Evolutionary conservation across 1,140 invertebrate species (phyloP).

Genomic region (Oedothorax gibbosus): DNA sequence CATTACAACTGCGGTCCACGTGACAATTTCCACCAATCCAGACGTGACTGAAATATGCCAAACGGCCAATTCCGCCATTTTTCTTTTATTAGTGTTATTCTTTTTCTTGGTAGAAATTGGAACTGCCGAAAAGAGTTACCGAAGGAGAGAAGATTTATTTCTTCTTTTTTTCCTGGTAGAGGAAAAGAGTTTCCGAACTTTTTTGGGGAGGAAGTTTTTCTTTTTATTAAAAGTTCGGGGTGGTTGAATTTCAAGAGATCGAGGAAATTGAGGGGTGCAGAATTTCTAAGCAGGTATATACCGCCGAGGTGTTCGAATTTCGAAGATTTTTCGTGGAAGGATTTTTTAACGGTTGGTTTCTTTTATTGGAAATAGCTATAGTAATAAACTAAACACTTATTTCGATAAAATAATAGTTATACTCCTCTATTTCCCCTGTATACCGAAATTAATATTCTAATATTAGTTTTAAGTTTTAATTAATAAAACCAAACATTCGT

Average conservation of each 20-base stretch:
- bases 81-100: not conserved
- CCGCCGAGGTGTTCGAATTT: too few species aligned
- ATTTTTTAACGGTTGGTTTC: too few species aligned
- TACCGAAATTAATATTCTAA: too few species aligned
- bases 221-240: not conserved
- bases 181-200: conserved; percentile 39
- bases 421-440: too few species aligned
- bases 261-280: conserved; percentile 41
- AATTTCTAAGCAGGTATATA: conserved; percentile 25
- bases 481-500: too few species aligned
- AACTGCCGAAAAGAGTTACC: conserved; percentile 38
- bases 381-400: too few species aligned
- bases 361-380: too few species aligned
- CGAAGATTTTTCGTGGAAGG: too few species aligned
- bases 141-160: conserved; percentile 45
- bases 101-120: conserved; percentile 19
- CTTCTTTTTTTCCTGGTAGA: not conserved
- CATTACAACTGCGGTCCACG: conserved; percentile 49
- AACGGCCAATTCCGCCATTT: conserved; percentile 4
- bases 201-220: not conserved
- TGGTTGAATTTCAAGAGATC: not conserved
- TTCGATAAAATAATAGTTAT: too few species aligned
- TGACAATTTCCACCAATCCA: conserved; percentile 37
- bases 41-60: conserved; percentile 47
- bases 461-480: too few species aligned